Evolutionary conservation across 1,140 invertebrate species (phyloP).

Genomic region (Tenebrio molitor): DNA sequence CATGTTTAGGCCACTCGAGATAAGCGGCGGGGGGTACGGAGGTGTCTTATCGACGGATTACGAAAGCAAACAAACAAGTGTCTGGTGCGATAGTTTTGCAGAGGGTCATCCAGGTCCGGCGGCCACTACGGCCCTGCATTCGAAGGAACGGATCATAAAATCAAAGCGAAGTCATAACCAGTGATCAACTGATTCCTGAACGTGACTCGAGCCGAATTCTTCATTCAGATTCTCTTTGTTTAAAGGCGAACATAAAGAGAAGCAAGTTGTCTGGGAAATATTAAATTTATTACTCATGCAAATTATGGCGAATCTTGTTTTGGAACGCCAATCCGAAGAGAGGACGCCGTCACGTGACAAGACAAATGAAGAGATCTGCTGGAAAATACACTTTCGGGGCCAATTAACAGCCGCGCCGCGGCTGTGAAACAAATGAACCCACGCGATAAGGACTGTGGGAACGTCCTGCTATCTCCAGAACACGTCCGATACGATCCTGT

Average conservation of each 20-base stretch:
- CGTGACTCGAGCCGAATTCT: conserved; percentile 54
- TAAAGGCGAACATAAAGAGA: conserved; percentile 43
- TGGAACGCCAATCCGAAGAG: no score
- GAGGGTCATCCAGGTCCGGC: no score
- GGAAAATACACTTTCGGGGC: no score
- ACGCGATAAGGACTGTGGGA: no score
- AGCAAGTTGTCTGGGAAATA: conserved; percentile 45
- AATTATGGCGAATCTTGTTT: no score
- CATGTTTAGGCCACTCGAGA: background rate
- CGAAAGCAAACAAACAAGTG: background rate
- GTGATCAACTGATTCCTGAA: conserved; percentile 52
- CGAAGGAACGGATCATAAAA: conserved; percentile 49
- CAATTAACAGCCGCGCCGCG: no score
- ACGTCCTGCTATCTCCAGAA: no score
- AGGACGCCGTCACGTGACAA: no score
- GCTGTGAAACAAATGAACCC: no score
- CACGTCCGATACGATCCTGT: no score
- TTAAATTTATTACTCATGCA: conserved; percentile 50
- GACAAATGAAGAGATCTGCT: no score
- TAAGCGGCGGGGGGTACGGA: background rate
- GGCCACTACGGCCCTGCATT: conserved; percentile 33
- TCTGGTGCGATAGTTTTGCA: background rate
- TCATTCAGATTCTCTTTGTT: conserved; percentile 52
- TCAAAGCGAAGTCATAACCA: conserved; percentile 49
- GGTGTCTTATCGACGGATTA: background rate